These are phyloP conservation scores for Ophion ellenae DNA, from an alignment of 2,888 invertebrate species.

Conservation along the genomic window DNA sequence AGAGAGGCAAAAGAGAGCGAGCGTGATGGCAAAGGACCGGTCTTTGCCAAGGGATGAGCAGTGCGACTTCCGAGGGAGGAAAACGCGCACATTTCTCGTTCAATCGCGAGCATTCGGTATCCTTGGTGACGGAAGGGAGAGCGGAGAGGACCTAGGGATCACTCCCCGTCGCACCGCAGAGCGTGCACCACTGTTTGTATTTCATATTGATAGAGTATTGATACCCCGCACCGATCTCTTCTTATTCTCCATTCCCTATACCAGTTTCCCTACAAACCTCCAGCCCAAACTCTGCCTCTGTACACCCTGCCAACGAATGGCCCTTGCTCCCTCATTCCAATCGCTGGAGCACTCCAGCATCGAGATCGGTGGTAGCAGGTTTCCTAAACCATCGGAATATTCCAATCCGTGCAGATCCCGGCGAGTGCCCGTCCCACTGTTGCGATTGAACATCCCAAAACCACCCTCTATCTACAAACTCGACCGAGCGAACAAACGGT, in stretches of 20 bases:
- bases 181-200: conserved; percentile 80
- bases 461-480: conserved; percentile 54
- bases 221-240: conserved; percentile 73
- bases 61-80: conserved; percentile 41
- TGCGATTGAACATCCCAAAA: conserved; percentile 50
- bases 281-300: conserved; percentile 9
- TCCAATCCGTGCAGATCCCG: conserved; percentile 47
- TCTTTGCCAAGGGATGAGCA: conserved; percentile 52
- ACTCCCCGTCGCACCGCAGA: conserved; percentile 56
- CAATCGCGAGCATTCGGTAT: conserved; percentile 74
- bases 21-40: conserved; percentile 52
- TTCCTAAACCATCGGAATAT: conserved; percentile 59
- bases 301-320: not conserved
- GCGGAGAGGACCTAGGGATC: conserved; percentile 31
- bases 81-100: conserved; percentile 53
- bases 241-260: conserved; percentile 29
- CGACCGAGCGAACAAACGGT: conserved; percentile 63
- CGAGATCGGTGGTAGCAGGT: conserved; percentile 44
- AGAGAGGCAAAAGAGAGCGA: conserved; percentile 40
- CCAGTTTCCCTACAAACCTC: conserved; percentile 55
- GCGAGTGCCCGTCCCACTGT: conserved; percentile 54
- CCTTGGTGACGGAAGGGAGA: conserved; percentile 80
- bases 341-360: not conserved
- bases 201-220: conserved; percentile 84
- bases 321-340: not conserved